These are phyloP conservation scores for Rynchops niger DNA, from an alignment of 2,113 vertebrate genomes.

Conservation along the genomic window DNA sequence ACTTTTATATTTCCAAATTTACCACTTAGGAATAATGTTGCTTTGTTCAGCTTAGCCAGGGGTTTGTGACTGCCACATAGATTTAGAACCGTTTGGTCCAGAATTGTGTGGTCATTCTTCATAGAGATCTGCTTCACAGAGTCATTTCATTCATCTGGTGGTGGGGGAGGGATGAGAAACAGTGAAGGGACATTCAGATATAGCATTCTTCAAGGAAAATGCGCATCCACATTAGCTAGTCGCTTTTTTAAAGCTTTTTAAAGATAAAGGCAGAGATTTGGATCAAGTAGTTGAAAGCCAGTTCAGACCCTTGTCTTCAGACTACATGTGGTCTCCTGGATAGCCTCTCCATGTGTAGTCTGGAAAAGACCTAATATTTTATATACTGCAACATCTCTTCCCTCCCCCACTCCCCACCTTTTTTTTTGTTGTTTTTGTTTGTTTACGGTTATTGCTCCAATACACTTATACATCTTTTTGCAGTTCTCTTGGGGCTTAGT, in stretches of 20 bases:
- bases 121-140: slow-evolving; percentile 24
- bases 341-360: not conserved
- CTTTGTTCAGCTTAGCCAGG: slow-evolving; percentile 34
- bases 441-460: slow-evolving; percentile 61
- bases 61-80: slow-evolving; percentile 41
- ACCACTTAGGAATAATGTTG: slow-evolving; percentile 47
- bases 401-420: fast-evolving
- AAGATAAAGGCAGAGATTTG: slow-evolving; percentile 24
- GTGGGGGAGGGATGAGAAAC: slow-evolving; percentile 44
- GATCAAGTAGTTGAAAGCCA: slow-evolving; percentile 6
- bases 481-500: slow-evolving; percentile 39
- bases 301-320: not conserved
- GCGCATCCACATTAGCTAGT: slow-evolving; percentile 33
- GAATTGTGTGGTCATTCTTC: slow-evolving; percentile 29
- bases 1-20: slow-evolving; percentile 51
- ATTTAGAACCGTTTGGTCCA: slow-evolving; percentile 25
- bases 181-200: slow-evolving; percentile 17
- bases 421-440: slow-evolving; percentile 16
- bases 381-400: slow-evolving; percentile 17
- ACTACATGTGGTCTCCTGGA: not conserved
- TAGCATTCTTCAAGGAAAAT: not conserved
- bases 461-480: slow-evolving; percentile 68
- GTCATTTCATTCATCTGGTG: slow-evolving; percentile 23
- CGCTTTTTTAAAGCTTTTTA: not conserved
- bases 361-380: slow-evolving; percentile 39